phyloP scores from a whole-genome alignment of 2,797 vertebrate genomes.

The Ficedula albicollis region DNA sequence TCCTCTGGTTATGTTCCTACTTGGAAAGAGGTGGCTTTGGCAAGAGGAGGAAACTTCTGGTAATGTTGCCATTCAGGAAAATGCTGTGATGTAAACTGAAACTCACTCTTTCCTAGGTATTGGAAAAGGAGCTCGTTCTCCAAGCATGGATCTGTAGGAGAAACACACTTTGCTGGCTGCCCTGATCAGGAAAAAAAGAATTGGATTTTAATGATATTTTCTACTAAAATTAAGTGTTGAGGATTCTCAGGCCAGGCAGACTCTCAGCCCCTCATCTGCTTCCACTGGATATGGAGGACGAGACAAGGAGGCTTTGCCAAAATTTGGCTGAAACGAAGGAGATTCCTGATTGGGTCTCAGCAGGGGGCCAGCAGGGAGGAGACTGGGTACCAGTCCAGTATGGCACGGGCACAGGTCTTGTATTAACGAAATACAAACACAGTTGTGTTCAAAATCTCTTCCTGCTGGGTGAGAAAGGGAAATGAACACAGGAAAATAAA shows the following conservation, averaged over 20 bases:
- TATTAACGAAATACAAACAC: neutral
- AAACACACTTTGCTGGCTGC: neutral
- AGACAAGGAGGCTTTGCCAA: neutral
- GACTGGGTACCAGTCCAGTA: neutral
- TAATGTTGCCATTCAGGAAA: neutral
- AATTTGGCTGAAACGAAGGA: neutral
- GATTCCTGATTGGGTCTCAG: neutral
- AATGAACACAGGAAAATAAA: slow-evolving; percentile 25
- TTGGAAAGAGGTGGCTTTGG: slow-evolving; percentile 5
- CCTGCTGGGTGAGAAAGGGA: slow-evolving; percentile 11
- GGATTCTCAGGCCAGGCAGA: neutral
- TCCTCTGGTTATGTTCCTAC: neutral
- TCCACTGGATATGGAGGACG: neutral
- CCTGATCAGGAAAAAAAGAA: neutral
- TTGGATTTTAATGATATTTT: neutral
- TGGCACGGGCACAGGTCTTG: neutral
- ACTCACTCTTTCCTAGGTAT: neutral
- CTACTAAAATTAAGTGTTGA: neutral
- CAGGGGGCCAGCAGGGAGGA: neutral
- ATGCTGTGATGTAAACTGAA: neutral
- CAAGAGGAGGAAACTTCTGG: neutral
- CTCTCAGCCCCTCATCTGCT: neutral
- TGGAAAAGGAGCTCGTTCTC: neutral
- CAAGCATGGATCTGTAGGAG: neutral
- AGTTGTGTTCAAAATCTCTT: neutral